Conservation (phyloP, 1,140 invertebrate genomes). For the Hetaerina americana region DNA sequence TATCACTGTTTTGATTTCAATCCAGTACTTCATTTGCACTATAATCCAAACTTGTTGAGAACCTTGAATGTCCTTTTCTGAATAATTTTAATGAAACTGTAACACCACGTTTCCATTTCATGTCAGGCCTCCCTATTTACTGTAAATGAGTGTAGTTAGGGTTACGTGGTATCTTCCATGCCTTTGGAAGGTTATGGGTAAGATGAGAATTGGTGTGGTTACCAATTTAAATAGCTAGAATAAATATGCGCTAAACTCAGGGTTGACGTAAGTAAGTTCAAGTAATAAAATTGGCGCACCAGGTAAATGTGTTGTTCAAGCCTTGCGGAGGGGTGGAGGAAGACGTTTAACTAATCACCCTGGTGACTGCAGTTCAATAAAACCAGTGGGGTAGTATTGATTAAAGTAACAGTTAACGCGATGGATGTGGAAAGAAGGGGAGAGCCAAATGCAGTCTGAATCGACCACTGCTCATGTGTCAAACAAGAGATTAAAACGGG, state of each 20-base stretch:
- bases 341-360: neutral
- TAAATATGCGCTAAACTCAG: conserved; percentile 24
- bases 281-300: conserved; percentile 38
- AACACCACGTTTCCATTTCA: neutral
- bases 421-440: neutral
- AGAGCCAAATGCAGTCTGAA: no score
- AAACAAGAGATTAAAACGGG: neutral
- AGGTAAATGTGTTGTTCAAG: conserved; percentile 39
- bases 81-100: neutral
- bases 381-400: neutral
- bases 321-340: conserved; percentile 1
- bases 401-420: neutral
- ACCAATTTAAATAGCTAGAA: neutral
- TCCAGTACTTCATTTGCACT: no score
- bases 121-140: neutral
- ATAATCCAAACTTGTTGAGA: no score
- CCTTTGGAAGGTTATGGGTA: neutral
- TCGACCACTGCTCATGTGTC: neutral
- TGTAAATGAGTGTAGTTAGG: neutral
- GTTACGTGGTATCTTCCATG: neutral
- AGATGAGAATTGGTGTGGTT: neutral
- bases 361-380: neutral
- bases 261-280: conserved; percentile 40
- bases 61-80: no score
- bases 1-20: no score